Conservation (phyloP, 2,797 vertebrate species). For the Cheracebus regulus region DNA sequence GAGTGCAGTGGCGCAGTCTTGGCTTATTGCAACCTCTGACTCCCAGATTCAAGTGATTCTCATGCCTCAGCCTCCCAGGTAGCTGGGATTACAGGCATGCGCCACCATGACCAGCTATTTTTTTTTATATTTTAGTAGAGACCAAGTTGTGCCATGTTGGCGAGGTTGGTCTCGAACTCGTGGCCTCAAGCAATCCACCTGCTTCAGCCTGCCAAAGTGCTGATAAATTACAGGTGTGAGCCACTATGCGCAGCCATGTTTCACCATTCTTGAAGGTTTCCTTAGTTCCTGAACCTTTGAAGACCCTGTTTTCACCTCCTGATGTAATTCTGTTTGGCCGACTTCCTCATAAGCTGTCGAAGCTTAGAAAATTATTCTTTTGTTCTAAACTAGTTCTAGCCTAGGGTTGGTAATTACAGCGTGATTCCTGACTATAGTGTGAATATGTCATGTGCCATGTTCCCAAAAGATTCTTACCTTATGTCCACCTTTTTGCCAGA, state of each 20-base stretch:
- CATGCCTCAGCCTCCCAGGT: not conserved
- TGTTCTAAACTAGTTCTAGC: not conserved
- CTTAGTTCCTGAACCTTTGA: not conserved
- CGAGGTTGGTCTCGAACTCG: not conserved
- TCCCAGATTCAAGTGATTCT: not conserved
- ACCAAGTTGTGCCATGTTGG: not conserved
- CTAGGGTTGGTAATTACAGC: not conserved
- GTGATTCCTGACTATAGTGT: not conserved
- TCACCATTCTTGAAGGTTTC: constrained; percentile 31
- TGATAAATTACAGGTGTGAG: not conserved
- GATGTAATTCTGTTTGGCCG: not conserved
- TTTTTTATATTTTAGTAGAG: not conserved
- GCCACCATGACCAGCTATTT: not conserved
- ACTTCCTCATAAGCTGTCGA: constrained; percentile 7
- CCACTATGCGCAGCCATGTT: not conserved
- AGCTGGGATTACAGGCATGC: not conserved
- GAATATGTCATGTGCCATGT: not conserved
- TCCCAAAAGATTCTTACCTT: not conserved
- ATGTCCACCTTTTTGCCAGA: not conserved
- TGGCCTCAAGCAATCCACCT: not conserved
- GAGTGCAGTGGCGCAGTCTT: not conserved
- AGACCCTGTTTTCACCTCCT: not conserved
- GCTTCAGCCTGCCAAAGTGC: too few relatives aligned
- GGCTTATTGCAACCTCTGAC: not conserved
- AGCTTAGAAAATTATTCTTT: constrained; percentile 3